These are phyloP conservation scores for Anas bahamensis DNA, from an alignment of 2,797 vertebrate genomes.

Conservation along the genomic window DNA sequence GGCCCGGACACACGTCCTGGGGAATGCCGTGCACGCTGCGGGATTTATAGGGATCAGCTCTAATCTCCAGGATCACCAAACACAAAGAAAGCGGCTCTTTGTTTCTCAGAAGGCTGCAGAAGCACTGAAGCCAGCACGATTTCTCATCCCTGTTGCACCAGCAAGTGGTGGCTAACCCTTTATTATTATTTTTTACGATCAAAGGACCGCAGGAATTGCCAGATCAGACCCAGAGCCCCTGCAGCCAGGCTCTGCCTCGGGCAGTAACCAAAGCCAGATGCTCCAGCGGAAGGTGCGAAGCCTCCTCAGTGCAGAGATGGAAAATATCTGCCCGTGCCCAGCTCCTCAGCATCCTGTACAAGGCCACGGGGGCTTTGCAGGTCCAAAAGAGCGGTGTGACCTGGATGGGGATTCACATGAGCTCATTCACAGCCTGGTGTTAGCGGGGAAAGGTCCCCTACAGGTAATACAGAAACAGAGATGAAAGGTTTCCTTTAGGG, in stretches of 20 bases:
- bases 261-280: slow-evolving; percentile 1
- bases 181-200: background rate
- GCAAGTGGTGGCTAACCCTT: background rate
- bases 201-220: background rate
- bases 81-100: background rate
- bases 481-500: slow-evolving; percentile 27
- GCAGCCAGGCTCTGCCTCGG: background rate
- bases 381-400: background rate
- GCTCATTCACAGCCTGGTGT: background rate
- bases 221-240: background rate
- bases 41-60: background rate
- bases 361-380: background rate
- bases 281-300: background rate
- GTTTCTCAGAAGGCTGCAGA: slow-evolving; percentile 11
- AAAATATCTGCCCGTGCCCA: background rate
- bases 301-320: background rate
- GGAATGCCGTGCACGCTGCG: background rate
- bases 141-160: background rate
- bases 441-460: background rate
- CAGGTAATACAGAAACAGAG: background rate
- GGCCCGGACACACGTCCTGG: background rate
- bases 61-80: background rate
- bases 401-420: background rate
- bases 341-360: background rate
- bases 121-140: background rate